Conservation (phyloP, 2,888 invertebrate species). For the Biston betularia region DNA sequence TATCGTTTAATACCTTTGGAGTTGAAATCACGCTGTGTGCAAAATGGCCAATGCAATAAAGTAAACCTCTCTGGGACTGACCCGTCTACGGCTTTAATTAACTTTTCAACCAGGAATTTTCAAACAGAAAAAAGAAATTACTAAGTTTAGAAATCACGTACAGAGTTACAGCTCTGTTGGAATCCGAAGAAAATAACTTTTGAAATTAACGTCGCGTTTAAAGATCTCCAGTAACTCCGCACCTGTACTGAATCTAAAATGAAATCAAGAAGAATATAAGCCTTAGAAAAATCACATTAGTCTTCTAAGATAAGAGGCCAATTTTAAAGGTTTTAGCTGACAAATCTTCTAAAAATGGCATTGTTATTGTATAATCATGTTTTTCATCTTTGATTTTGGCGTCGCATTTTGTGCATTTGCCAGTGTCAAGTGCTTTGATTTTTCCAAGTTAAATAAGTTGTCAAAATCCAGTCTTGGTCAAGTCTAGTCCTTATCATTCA, state of each 20-base stretch:
- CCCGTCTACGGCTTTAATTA: constrained; percentile 80
- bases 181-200: constrained; percentile 52
- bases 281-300: too few relatives aligned
- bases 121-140: constrained; percentile 66
- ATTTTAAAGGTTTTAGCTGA: too few relatives aligned
- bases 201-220: constrained; percentile 46
- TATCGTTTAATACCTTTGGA: constrained; percentile 53
- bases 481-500: too few relatives aligned
- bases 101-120: constrained; percentile 76
- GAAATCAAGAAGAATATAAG: constrained; percentile 16
- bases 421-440: too few relatives aligned
- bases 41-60: constrained; percentile 77
- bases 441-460: too few relatives aligned
- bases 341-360: too few relatives aligned
- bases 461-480: too few relatives aligned
- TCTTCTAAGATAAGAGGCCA: too few relatives aligned
- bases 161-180: constrained; percentile 51
- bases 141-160: constrained; percentile 60
- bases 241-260: constrained; percentile 39
- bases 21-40: constrained; percentile 59
- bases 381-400: too few relatives aligned
- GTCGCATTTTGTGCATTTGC: too few relatives aligned
- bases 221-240: constrained; percentile 44
- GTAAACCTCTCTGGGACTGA: constrained; percentile 76
- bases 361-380: too few relatives aligned